Evolutionary conservation across 2,113 vertebrate genomes (phyloP).

Genomic region (Amblyopsis rosae): DNA sequence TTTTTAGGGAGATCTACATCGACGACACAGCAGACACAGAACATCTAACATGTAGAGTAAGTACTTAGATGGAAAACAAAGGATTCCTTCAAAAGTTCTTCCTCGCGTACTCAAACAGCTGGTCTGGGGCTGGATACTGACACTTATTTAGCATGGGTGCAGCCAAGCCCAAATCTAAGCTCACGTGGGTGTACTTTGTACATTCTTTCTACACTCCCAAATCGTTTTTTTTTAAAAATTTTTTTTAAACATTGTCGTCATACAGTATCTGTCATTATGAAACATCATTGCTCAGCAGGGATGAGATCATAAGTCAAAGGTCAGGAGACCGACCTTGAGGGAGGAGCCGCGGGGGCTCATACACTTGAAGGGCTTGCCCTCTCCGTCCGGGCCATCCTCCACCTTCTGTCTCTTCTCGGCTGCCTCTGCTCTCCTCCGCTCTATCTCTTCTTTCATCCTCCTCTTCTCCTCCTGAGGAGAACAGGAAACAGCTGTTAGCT

Average conservation of each 20-base stretch:
- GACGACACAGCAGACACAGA: no score
- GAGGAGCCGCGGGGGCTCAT: constrained; percentile 92
- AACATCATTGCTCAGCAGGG: no score
- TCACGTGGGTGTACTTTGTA: no score
- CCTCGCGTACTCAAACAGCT: neutral
- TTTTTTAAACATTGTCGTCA: no score
- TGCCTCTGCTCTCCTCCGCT: constrained; percentile 93
- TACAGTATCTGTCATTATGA: no score
- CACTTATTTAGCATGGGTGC: neutral
- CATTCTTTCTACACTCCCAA: no score
- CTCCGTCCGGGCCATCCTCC: constrained; percentile 83
- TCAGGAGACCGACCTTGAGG: constrained; percentile 83
- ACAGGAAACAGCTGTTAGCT: neutral
- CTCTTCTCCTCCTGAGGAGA: constrained; percentile 89
- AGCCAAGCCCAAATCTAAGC: no score
- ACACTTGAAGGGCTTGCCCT: constrained; percentile 89
- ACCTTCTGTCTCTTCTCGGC: constrained; percentile 95
- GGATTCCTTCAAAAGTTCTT: constrained; percentile 20
- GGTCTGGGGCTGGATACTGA: constrained; percentile 8
- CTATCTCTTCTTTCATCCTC: constrained; percentile 96
- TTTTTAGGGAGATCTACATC: no score
- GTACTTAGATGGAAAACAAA: no score
- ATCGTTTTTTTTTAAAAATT: no score
- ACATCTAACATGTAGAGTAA: no score
- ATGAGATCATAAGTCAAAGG: neutral